A percentile compares a stretch with the other conserved stretches of the same genome.
phyloP scores from a whole-genome alignment of 2,888 invertebrate genomes.

The Amiota mariae region DNA sequence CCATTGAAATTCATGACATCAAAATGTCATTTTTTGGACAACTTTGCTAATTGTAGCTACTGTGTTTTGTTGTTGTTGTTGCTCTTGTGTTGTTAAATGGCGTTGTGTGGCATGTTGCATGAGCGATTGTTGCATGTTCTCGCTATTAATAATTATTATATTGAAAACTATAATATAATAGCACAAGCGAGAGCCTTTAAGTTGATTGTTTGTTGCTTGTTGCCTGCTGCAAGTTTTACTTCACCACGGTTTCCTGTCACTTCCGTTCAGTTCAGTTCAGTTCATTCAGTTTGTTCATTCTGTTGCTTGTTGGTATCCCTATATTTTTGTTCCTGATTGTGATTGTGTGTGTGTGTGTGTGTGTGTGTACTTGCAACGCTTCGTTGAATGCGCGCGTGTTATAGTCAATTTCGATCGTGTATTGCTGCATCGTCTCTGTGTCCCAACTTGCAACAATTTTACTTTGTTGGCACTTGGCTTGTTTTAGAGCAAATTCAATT shows the following conservation, averaged over 20 bases:
- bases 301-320: conserved; percentile 55
- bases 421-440: too few species aligned
- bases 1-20: conserved; percentile 1
- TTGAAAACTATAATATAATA: neutral
- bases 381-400: conserved; percentile 54
- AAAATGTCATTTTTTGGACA: conserved; percentile 66
- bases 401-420: neutral
- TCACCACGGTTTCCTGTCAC: conserved; percentile 58
- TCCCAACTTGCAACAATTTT: too few species aligned
- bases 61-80: conserved; percentile 53
- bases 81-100: conserved; percentile 45
- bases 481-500: conserved; percentile 23
- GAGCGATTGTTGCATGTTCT: conserved; percentile 49
- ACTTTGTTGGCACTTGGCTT: too few species aligned
- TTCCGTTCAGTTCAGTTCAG: conserved; percentile 47
- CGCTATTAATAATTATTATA: conserved; percentile 19
- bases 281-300: conserved; percentile 27
- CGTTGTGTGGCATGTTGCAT: conserved; percentile 46
- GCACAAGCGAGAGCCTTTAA: neutral
- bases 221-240: conserved; percentile 55
- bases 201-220: conserved; percentile 49
- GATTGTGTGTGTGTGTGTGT: too few species aligned
- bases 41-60: conserved; percentile 68
- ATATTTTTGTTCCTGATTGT: too few species aligned
- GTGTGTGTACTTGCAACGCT: conserved; percentile 38